Percentiles rank a stretch among this genome's conserved stretches.
These are phyloP conservation scores for Melanotaenia maccullochi DNA, from an alignment of 2,797 vertebrate genomes.

Conservation along the genomic window DNA sequence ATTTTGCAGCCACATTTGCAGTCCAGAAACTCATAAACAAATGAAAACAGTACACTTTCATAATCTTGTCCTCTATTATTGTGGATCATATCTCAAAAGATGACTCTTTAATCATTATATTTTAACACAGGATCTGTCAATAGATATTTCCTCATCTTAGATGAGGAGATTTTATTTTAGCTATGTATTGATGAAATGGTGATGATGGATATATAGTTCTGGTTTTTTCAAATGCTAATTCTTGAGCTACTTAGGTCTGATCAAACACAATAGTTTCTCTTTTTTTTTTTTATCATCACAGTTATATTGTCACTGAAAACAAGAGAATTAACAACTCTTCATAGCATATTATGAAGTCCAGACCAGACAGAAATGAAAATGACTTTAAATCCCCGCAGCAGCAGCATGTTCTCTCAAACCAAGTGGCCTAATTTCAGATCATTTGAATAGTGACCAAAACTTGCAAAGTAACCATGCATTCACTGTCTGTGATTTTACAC, in stretches of 20 bases:
- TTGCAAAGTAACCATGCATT: constrained; percentile 66
- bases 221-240: not conserved
- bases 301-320: not conserved
- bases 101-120: too few relatives aligned
- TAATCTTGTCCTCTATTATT: too few relatives aligned
- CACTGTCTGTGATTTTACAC: constrained; percentile 57
- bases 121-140: too few relatives aligned
- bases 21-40: not conserved
- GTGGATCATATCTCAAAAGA: too few relatives aligned
- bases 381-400: constrained; percentile 7
- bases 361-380: not conserved
- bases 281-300: not conserved
- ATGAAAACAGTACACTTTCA: too few relatives aligned
- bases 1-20: not conserved
- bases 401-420: not conserved
- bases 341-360: not conserved
- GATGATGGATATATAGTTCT: not conserved
- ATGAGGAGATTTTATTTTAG: too few relatives aligned
- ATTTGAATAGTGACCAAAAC: constrained; percentile 80
- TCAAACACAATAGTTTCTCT: not conserved
- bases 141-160: too few relatives aligned
- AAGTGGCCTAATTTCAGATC: constrained; percentile 31
- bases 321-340: not conserved
- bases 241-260: not conserved
- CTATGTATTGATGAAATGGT: too few relatives aligned